Evolutionary conservation across 2,888 invertebrate species (phyloP), one percentile per base, ranked within the genome.

Genomic region (Sarcophaga subvicina): DNA sequence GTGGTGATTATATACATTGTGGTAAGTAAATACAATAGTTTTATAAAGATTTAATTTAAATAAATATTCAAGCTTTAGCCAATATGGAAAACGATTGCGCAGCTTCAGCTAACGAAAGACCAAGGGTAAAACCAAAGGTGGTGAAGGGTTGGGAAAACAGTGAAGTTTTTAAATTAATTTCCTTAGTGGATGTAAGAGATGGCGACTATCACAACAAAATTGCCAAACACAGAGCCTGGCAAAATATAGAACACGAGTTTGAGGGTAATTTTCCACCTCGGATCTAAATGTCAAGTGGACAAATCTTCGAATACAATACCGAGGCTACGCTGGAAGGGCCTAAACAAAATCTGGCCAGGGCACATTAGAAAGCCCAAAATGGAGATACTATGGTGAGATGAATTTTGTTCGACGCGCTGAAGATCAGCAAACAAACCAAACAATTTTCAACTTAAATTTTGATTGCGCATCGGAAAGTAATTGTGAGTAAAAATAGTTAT

Each of bases 201-300:
- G 64, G 54, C 1, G 37, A 2, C 0, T 80, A 80, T 17, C 66
- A 71, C 59, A 80, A 80, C 59, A 80, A 80, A 66, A 47, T 27
- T 1, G 4, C 45, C 0, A 49, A 72, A 14, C 59, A 80, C 11
- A 1, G 10, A 5, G 80, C 80, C 11, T 80, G 72, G 72, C 17
- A 22, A 14, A 37, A 12, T 17, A 80, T 80, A 47, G 27, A 2
- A 2, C 67, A 73, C 2, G 1, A 47, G 11, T 73, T 80, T 27
- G 12, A 22, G 0, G 0, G 2, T 1, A 72, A 45, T 80, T 60
- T 25, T 5, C 2, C 10, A 20, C 17, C n/a, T 10, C 11, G 1
- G 80, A 80, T 1, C n/a, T 67, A 6, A 45, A n/a, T 12, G 80
- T 73, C 0, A 80, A 80, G 22, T 80, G 80, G 80, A 67, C 73